Percentiles rank a stretch among this genome's conserved stretches.
Conservation (phyloP, 2,888 invertebrate genomes). For the Crioceris asparagi region DNA sequence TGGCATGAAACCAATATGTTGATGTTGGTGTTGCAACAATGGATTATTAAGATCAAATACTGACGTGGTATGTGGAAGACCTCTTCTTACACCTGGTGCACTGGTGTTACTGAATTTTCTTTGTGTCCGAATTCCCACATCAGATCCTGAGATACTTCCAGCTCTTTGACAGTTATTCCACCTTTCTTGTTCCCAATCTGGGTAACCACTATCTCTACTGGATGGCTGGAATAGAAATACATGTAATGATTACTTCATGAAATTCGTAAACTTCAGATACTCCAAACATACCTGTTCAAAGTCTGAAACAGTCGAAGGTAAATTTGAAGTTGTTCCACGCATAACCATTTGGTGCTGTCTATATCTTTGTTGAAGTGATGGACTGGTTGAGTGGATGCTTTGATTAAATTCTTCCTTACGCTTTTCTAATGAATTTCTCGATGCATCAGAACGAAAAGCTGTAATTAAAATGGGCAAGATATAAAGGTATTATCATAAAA, state of each 20-base stretch:
- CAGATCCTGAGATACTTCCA: constrained; percentile 36
- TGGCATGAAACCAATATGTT: constrained; percentile 35
- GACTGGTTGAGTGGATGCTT: too few relatives aligned
- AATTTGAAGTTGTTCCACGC: constrained; percentile 37
- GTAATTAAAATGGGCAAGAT: constrained; percentile 13
- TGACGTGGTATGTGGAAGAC: constrained; percentile 39
- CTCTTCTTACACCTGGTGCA: constrained; percentile 26
- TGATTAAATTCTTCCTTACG: too few relatives aligned
- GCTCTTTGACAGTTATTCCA: constrained; percentile 31
- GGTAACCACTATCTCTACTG: constrained; percentile 38
- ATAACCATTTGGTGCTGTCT: constrained; percentile 47
- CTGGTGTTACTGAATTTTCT: constrained; percentile 34
- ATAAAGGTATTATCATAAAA: too few relatives aligned
- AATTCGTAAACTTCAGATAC: too few relatives aligned
- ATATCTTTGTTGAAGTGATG: constrained; percentile 45
- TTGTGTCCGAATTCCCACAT: constrained; percentile 21
- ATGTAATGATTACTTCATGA: too few relatives aligned
- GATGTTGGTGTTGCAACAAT: constrained; percentile 28
- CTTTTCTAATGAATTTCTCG: constrained; percentile 25
- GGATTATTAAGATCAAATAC: constrained; percentile 44
- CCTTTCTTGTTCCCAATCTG: constrained; percentile 38
- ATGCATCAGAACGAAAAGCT: constrained; percentile 29
- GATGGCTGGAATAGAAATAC: constrained; percentile 28
- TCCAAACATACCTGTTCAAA: constrained; percentile 31
- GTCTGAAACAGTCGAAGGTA: constrained; percentile 32